Evolutionary conservation across 2,113 vertebrate species (phyloP), one percentile per base, ranked within the genome.

Genomic region (Spea bombifrons): DNA sequence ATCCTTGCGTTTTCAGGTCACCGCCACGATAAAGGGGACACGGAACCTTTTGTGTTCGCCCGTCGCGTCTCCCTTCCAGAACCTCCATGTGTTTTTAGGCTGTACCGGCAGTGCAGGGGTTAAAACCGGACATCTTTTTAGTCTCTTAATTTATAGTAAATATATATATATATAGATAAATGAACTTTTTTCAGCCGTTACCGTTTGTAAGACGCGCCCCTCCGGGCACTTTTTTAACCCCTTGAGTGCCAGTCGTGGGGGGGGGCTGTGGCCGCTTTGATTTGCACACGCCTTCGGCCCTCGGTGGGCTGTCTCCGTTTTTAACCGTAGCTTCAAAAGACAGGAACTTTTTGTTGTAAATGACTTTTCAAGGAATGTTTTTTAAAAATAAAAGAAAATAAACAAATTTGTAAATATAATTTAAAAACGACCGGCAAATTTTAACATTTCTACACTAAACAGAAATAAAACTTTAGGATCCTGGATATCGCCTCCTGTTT

Each of bases 341-440:
- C 55, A 63, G 17, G 30, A 45, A 45, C 61, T 17, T 16, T 64
- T 64, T 4, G 17, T 9, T 15, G 44, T 66, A 30, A 43, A 48
- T 13, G 52, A 77, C 55, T 77, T 70, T 77, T 77, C 49, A 13
- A 59, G 2, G 4, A 66, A 17, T 2, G 6, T 65, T 68, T 66
- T 64, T 68, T 76, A 50, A 63, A 48, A 46, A 57, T 30, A 45
- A 9, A 75, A 46, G 47, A 73, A n/a, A 57, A 46, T 17, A 48
- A 59, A 75, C 16, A 75, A 9, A 13, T 61, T 79, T 79, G 77
- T 79, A 79, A 79, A 79, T 79, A 79, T 66, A 66, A 73, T 72
- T 73, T 67, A 73, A 78, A 66, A 48, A 30, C 57, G 48, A 65
- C 6, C 76, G 0, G 45, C 44, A 50, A 52, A 61, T 73, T 79